Conservation (phyloP, 2,113 vertebrate species). For the Callipepla squamata region DNA sequence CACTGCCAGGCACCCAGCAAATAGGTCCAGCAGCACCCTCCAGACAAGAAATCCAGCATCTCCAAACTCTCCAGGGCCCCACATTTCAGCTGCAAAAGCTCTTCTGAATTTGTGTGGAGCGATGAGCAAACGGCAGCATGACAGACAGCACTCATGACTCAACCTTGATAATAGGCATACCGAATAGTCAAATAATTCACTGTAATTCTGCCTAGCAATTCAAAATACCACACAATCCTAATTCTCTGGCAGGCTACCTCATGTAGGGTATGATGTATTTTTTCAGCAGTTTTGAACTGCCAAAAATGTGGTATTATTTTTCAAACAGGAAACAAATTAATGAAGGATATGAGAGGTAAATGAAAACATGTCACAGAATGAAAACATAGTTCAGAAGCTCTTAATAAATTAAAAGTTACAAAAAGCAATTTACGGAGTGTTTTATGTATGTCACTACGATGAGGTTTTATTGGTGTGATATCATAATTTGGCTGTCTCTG, state of each 20-base stretch:
- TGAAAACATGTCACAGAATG: constrained; percentile 75
- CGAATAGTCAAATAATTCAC: constrained; percentile 15
- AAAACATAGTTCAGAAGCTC: constrained; percentile 75
- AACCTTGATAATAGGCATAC: constrained; percentile 6
- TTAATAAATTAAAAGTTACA: constrained; percentile 82
- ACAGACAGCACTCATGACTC: background rate
- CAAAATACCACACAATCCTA: constrained; percentile 10
- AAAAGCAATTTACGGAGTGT: constrained; percentile 80
- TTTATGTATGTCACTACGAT: constrained; percentile 81
- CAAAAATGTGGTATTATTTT: constrained; percentile 64
- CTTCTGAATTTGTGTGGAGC: background rate
- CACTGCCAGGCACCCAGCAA: background rate
- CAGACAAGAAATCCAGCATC: background rate
- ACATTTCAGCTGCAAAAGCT: background rate
- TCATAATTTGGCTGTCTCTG: constrained; percentile 84
- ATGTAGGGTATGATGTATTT: constrained; percentile 35
- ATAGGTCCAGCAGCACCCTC: background rate
- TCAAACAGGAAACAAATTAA: constrained; percentile 73
- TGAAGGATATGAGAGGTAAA: constrained; percentile 73
- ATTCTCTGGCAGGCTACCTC: constrained; percentile 48
- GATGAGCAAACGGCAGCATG: background rate
- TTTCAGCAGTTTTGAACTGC: constrained; percentile 58
- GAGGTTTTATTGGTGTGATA: constrained; percentile 83
- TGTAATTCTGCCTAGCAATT: constrained; percentile 25
- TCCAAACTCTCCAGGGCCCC: background rate